Base-by-base conservation (phyloP, 2,113 vertebrate genomes). In the Sterna hirundo region DNA sequence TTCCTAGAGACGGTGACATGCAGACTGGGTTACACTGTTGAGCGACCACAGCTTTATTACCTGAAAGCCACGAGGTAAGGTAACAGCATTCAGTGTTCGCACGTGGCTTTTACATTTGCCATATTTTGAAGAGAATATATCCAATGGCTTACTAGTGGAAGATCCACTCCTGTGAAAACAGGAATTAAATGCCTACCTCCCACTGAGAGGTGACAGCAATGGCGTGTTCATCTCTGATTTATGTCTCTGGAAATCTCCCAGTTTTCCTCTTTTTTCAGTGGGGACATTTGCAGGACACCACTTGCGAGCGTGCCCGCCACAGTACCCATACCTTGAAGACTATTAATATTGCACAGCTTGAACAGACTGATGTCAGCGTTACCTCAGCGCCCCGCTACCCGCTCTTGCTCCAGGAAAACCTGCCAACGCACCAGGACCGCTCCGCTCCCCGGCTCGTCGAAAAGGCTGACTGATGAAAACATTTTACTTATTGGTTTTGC, bases 91-190 rank as follows among this genome's bases (percentile, higher is more conserved):
- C 40, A 26, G 11, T 19, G 44, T 52, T 32, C n/a, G 17, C 36
- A 6, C 0, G 1, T 52, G 34, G 47, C 8, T 72, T 55, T 22
- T 29, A 21, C 1, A 4, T 51, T 66, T 34, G 15, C 29, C 34
- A 1, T 68, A 15, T 36, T 62, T 57, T 34, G 10, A 62, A 70
- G 19, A 75, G 1, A 54, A 15, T 66, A 70, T 83, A 49, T 49
- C 23, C 22, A 12, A 10, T 6, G 15, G 8, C 16, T 89, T 70
- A 36, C 13, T 27, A 11, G 13, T 15, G 27, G 30, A 49, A 89
- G 77, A 89, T 11, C 22, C 29, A 30, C 17, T 75, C 6, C 2
- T 3, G 14, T 36, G 29, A 69, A 86, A 86, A 30, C 17, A 30
- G 44, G 38, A 64, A 46, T 71, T n/a, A 25, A 75, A 29, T 8